Base-by-base conservation (phyloP, 2,113 vertebrate species). In the Leptobrachium leishanense region DNA sequence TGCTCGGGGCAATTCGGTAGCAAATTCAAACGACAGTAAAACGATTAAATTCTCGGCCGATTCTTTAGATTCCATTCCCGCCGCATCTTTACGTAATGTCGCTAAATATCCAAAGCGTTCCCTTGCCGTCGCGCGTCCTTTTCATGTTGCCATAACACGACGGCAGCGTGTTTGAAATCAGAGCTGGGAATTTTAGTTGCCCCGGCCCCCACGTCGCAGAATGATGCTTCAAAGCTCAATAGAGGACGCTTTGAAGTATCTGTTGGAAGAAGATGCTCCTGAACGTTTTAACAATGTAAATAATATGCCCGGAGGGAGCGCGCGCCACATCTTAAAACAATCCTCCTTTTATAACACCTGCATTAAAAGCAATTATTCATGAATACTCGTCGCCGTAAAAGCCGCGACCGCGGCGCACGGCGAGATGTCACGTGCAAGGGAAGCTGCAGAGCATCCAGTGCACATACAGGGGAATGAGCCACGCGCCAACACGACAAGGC, bases 161-260 rank as follows among this genome's bases (percentile, higher is more conserved):
- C 8, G 44, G 44, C 72, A 81, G 81, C 78, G 65, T 82, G 73
- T 84, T 84, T 83, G 85, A 87, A 89, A 88, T 87, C 83, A 84
- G 6, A 64, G 63, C 79, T 86, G 82, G 41, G 62, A 84, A 75
- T 85, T 41, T 80, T 83, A 82, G 44, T 46, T 8, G 3, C 8
- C 44, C 44, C 44, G 8, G 3, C 44, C 44, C 44, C 44, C 44
- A 8, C 44, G 44, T 8, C 8, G 44, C 66, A 85, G 84, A 85
- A 87, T 89, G 90, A 85, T 82, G 84, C 86, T 88, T 90, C 89
- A 91, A 91, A 92, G 89, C 85, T 73, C 74, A 76, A 81, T 86
- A 87, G 88, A 85, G 84, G 84, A 50, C 81, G 62, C 91, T 93
- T 88, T 92, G 90, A 92, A 90, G 88, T 77, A 70, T 85, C 75